These are phyloP conservation scores for Betta splendens DNA, from an alignment of 2,797 vertebrate species.

Conservation along the genomic window DNA sequence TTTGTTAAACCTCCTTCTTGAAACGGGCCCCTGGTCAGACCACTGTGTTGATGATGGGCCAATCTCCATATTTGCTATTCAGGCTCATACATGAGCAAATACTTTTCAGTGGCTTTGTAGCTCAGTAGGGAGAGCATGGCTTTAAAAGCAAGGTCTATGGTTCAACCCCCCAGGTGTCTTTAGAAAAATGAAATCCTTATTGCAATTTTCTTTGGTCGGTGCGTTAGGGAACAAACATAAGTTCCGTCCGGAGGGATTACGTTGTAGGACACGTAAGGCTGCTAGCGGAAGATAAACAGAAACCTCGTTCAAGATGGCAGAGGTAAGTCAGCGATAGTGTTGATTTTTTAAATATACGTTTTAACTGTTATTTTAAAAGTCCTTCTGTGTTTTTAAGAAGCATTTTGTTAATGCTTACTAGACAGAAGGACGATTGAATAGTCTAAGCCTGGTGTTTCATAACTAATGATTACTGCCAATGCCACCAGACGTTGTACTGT, in stretches of 20 bases:
- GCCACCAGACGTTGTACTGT: too few relatives aligned
- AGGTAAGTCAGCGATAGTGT: slow-evolving; percentile 55
- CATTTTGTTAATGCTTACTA: neutral
- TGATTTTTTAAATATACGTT: rapidly evolving
- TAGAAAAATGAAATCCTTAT: neutral
- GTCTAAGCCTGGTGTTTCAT: slow-evolving; percentile 28
- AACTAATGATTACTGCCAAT: too few relatives aligned
- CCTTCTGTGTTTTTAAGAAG: neutral
- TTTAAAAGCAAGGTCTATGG: too few relatives aligned
- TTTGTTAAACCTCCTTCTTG: too few relatives aligned
- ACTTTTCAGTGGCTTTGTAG: too few relatives aligned
- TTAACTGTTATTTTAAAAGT: rapidly evolving
- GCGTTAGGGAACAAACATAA: neutral
- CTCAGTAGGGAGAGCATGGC: too few relatives aligned
- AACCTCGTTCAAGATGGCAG: slow-evolving; percentile 67
- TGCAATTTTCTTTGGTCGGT: slow-evolving; percentile 23
- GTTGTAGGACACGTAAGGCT: slow-evolving; percentile 16
- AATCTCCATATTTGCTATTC: too few relatives aligned
- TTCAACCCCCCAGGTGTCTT: too few relatives aligned
- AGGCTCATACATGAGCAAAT: too few relatives aligned
- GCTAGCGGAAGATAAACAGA: slow-evolving; percentile 57
- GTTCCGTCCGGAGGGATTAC: slow-evolving; percentile 42
- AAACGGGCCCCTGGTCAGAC: too few relatives aligned
- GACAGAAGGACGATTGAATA: neutral
- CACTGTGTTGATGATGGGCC: too few relatives aligned